A percentile compares a stretch with the other conserved stretches of the same genome.
These are phyloP conservation scores for Takifugu bimaculatus DNA, from an alignment of 2,113 vertebrate genomes.

Conservation along the genomic window DNA sequence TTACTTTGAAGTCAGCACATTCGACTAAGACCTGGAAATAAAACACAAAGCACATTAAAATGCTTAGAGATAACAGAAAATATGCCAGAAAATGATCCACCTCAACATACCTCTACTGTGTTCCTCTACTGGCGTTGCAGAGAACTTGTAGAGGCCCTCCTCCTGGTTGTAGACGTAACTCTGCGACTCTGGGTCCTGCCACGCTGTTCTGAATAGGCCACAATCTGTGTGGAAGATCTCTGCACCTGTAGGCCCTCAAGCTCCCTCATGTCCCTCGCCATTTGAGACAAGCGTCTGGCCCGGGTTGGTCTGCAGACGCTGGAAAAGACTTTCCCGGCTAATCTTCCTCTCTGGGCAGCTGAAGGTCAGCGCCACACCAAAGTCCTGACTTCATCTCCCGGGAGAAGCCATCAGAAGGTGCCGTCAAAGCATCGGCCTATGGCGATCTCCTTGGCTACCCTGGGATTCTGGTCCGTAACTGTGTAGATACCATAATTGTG, in stretches of 20 bases:
- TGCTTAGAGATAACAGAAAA: constrained; percentile 1
- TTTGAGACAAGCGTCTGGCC: constrained; percentile 81
- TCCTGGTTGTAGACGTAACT: constrained; percentile 58
- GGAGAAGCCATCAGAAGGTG: constrained; percentile 94
- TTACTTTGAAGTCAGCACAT: constrained; percentile 28
- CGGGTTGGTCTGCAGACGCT: constrained; percentile 85
- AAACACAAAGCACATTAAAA: constrained; percentile 23
- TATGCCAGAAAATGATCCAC: not conserved
- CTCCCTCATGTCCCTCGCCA: constrained; percentile 85
- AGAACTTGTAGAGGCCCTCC: constrained; percentile 46
- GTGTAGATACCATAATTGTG: constrained; percentile 99
- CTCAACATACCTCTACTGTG: constrained; percentile 37
- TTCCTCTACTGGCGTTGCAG: constrained; percentile 62
- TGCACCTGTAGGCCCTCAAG: constrained; percentile 62
- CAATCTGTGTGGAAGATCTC: constrained; percentile 69
- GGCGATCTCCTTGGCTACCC: constrained; percentile 93
- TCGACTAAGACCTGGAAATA: constrained; percentile 40
- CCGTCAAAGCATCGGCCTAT: constrained; percentile 97
- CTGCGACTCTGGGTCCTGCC: constrained; percentile 61
- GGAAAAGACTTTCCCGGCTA: constrained; percentile 86
- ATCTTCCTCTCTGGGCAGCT: constrained; percentile 82
- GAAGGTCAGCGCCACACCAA: constrained; percentile 86
- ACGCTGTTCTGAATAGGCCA: constrained; percentile 72
- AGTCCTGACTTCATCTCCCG: constrained; percentile 86
- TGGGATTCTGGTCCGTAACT: constrained; percentile 93